A percentile compares a stretch with the other conserved stretches of the same genome.
These are phyloP conservation scores for Cosmia pyralina DNA, from an alignment of 2,888 invertebrate genomes.

Conservation along the genomic window DNA sequence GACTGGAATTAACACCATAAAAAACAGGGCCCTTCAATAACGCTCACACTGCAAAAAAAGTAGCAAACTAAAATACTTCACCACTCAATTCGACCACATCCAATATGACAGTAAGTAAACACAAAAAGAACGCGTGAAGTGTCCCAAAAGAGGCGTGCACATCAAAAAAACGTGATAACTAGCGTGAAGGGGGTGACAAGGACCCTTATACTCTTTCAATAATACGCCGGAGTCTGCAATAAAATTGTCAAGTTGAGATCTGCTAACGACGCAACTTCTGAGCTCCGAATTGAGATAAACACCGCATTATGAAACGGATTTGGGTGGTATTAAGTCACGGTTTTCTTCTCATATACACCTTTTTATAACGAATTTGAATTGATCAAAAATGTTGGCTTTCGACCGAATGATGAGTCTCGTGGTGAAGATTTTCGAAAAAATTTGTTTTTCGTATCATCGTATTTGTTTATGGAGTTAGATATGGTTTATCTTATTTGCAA, in stretches of 20 bases:
- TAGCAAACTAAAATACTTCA: constrained; percentile 19
- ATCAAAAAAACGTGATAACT: constrained; percentile 88
- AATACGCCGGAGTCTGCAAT: constrained; percentile 81
- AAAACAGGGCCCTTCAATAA: neutral
- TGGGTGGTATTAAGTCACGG: constrained; percentile 53
- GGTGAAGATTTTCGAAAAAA: neutral
- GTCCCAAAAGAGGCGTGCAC: constrained; percentile 80
- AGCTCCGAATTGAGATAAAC: constrained; percentile 65
- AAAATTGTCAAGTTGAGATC: constrained; percentile 83
- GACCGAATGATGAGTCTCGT: neutral
- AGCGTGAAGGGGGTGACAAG: constrained; percentile 79
- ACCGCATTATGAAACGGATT: constrained; percentile 53
- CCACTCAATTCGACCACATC: constrained; percentile 46
- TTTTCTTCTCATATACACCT: constrained; percentile 1
- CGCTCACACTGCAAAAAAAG: constrained; percentile 12
- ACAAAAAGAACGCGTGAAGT: constrained; percentile 73
- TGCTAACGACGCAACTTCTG: constrained; percentile 86
- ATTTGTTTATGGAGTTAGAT: too few species aligned
- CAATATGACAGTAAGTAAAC: constrained; percentile 63
- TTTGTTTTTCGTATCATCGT: too few species aligned
- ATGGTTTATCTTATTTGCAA: neutral
- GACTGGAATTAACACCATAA: neutral
- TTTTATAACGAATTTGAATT: neutral
- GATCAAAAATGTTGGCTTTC: neutral
- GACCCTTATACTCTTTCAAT: constrained; percentile 80